Evolutionary conservation across 2,113 vertebrate genomes (phyloP), one percentile per base, ranked within the genome.

Genomic region (Lepidothrix coronata): DNA sequence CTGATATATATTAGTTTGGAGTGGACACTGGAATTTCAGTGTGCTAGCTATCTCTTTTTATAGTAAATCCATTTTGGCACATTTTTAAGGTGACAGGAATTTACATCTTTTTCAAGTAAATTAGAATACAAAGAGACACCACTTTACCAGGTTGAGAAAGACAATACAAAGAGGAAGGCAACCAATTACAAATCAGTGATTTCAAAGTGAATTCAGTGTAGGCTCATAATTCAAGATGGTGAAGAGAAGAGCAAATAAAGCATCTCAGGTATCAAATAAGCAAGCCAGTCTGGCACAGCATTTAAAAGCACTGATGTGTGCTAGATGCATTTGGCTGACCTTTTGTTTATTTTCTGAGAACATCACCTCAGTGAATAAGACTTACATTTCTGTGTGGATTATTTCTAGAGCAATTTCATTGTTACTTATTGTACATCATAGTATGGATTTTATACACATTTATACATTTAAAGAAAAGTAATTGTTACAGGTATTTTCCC

Each of bases 71-170:
- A 62, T 92, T 95, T 88, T 93, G 62, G 83, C 96, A 93, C 78
- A 39, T 94, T 83, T 94, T 93, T 71, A 85, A 93, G 62, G 89
- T 97, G 89, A 77, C 49, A 76, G 74, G 78, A 93, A 77, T 93
- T 88, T 96, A 67, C 74, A 39, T 89, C 31, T 85, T 72, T 54
- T 89, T 82, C 71, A 88, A 91, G 54, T 76, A 93, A 89, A 93
- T 93, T 85, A 73, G 71, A 89, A 76, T 82, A 22, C 67, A 66
- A 88, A 33, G 58, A 96, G 72, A 74, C 67, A 91, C 39, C 44
- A 12, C 44, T 87, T 87, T 54, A 79, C 28, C 0, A 5, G 82
- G 66, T 85, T 0, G 2, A 79, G 80, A 88, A 77, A 91, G 63
- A 89, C 76, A 72, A 72, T 30, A 35, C 66, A 54, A 83, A 83